Evolutionary conservation across 2,113 vertebrate genomes (phyloP).

Genomic region (Falcunculus frontatus): DNA sequence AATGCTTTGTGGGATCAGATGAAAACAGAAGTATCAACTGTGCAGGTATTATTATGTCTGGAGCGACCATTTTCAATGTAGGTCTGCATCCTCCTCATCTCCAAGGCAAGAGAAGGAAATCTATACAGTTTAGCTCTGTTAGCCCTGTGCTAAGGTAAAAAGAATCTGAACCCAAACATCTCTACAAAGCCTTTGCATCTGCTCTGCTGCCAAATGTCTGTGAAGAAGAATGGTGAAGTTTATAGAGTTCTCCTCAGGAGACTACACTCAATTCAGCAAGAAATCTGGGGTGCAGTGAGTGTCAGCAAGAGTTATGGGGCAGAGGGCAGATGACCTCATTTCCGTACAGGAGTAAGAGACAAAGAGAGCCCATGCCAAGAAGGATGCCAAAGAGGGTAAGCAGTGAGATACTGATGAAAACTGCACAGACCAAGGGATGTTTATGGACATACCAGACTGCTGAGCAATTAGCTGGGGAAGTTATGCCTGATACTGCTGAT

Average conservation of each 20-base stretch:
- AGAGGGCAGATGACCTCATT: not conserved
- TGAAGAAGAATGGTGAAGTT: not conserved
- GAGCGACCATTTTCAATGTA: not conserved
- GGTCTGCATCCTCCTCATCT: not conserved
- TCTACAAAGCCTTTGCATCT: not conserved
- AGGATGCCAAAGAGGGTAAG: constrained; percentile 12
- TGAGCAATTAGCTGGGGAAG: constrained; percentile 28
- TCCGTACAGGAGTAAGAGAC: not conserved
- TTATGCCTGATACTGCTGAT: not conserved
- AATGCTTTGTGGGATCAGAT: not conserved
- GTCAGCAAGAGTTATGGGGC: not conserved
- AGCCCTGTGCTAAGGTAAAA: not conserved
- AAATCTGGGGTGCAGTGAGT: not conserved
- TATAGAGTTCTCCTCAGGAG: not conserved
- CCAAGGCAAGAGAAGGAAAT: not conserved
- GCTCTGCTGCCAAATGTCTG: not conserved
- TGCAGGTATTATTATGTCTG: not conserved
- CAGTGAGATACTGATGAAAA: not conserved
- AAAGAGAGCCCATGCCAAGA: not conserved
- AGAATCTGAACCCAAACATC: not conserved
- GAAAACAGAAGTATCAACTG: not conserved
- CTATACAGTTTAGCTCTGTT: not conserved
- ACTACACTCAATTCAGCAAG: not conserved
- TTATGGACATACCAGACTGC: constrained; percentile 44
- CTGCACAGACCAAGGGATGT: not conserved